Evolutionary conservation across 2,113 vertebrate species (phyloP).

Genomic region (Diadophis punctatus): DNA sequence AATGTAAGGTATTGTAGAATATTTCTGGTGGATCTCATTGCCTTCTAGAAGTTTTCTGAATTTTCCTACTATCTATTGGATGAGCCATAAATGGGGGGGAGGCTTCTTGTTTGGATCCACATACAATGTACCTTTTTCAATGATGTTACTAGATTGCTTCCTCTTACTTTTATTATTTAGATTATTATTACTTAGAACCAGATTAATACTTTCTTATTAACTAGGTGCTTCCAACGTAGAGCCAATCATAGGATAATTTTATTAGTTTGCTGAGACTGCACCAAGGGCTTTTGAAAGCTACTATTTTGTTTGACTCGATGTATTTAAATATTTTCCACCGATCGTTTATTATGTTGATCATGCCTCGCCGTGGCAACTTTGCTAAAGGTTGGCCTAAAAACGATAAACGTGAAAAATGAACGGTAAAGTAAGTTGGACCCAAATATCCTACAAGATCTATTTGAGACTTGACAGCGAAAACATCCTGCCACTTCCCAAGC

Average conservation of each 20-base stretch:
- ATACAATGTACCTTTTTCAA: neutral
- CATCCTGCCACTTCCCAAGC: neutral
- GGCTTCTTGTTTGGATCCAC: neutral
- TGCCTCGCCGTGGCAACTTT: neutral
- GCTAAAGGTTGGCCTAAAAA: neutral
- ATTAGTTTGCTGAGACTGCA: neutral
- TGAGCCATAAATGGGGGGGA: neutral
- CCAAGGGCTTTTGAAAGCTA: neutral
- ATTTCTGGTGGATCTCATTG: neutral
- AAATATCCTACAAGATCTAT: neutral
- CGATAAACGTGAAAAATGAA: neutral
- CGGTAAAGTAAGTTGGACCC: neutral
- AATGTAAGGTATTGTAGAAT: neutral
- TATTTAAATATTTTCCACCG: neutral
- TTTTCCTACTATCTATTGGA: neutral
- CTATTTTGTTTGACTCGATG: neutral
- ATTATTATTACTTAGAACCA: neutral
- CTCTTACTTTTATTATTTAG: neutral
- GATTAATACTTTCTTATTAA: neutral
- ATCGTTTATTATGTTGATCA: neutral
- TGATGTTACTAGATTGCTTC: neutral
- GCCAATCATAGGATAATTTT: neutral
- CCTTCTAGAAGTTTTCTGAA: neutral
- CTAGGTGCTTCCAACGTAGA: neutral
- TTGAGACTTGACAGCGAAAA: neutral